Base-by-base conservation (phyloP, 1,140 invertebrate genomes). In the Chlorops oryzae region DNA sequence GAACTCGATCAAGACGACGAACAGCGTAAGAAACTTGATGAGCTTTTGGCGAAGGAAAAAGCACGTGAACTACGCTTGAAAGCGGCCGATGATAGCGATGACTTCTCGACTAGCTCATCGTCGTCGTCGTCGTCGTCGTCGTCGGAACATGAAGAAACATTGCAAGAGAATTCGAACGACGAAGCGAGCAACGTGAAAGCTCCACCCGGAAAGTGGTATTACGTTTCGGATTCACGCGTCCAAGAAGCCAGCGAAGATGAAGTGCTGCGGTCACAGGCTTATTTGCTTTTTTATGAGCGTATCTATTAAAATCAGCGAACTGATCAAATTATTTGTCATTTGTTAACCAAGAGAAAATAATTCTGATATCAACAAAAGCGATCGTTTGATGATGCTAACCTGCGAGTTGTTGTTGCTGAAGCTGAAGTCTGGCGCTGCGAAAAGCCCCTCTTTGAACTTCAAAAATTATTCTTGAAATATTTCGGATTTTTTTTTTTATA, bases 231-330 rank as follows among this genome's bases (percentile, higher is more conserved):
- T 75, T 87, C 84, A 47, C 78, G 80, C 59, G 92, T 96, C 0
- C 78, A 76, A 23, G 85, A 91, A 71, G 86, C 91, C 5, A 79
- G 80, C 32, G 88, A 94, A 73, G 80, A 82, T 1, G 78, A 79
- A 43, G 92, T 97, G 34, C 75, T 95, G n/a, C 77, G 80, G 54
- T 84, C 84, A 32, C 88, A 97, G 75, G 95, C 96, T n/a, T 99
- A 98, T 75, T 77, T 99, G 35, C 78, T 99, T 15, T 98, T 99
- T 73, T 99, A 98, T 73, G 93, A 98, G 75, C 80, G 91, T 68
- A 84, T 92, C 63, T 76, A 84, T 63, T 88, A 81, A 52, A 42
- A 24, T 40, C n/a, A n/a, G n/a, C n/a, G n/a, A n/a, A 32, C 27
- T n/a, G n/a, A 32, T 9, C 7, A 32, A 32, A 13, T 32, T 32